Base-by-base conservation (phyloP, 2,888 invertebrate genomes). In the Busseola fusca region DNA sequence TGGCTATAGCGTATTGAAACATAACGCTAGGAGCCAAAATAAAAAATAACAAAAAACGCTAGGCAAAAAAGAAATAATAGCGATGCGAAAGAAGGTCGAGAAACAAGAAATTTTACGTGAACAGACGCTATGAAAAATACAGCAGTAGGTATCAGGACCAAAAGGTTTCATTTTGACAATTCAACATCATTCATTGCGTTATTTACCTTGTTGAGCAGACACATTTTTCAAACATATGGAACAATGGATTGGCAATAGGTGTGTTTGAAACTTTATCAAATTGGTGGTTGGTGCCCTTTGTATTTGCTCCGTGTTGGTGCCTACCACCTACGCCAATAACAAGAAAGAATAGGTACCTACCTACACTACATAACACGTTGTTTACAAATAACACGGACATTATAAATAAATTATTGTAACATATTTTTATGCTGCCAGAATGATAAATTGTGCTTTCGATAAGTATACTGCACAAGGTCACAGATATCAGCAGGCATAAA, bases 391-490 rank as follows among this genome's bases (percentile, higher is more conserved):
- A 68, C 67, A 72, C 52, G 37, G 50, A 68, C 64, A 56, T 40
- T 25, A 16, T 30, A 48, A 65, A 65, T 63, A 64, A 70, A 56
- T 45, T 50, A 56, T 42, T 60, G 18, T 52, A 50, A 75, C 62
- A 65, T 65, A 69, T 59, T 74, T 73, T 69, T 69, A 45, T 56
- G 25, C 45, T 50, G 65, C 52, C 48, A 62, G 6, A 54, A 66
- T 60, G 73, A 73, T 68, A 70, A 65, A 65, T 66, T 59, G 65
- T 52, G 60, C 67, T 74, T 72, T 71, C 30, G 76, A 83, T 83
- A 78, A 74, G 66, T 48, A 76, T 30, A 64, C 21, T 62, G 64
- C 70, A 78, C 73, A 83, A 81, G 83, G 83, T 74, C 64, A 76
- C n/a, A 60, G 72, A 69, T 79, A 76, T 64, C 45, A 64, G 63